These are phyloP conservation scores for Zenarchopterus dispar DNA, from an alignment of 2,797 vertebrate species.

Conservation along the genomic window DNA sequence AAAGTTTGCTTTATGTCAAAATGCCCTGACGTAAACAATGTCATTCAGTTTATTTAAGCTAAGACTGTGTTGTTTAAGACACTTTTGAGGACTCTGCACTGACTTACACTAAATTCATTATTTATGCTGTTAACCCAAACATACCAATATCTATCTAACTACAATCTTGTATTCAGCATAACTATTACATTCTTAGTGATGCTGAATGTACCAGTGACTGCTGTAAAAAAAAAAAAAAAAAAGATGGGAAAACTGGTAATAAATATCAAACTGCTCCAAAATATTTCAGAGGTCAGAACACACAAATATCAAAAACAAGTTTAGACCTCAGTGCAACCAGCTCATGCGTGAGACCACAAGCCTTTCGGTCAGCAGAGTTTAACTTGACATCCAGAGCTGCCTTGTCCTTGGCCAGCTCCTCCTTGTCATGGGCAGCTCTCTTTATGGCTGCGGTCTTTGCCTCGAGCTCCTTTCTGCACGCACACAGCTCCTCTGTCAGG, in stretches of 20 bases:
- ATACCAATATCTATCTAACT: not conserved
- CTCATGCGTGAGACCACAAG: constrained; percentile 78
- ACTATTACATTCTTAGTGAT: too few relatives aligned
- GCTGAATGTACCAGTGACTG: too few relatives aligned
- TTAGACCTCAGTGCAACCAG: constrained; percentile 79
- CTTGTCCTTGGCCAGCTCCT: constrained; percentile 80
- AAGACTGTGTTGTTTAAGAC: constrained; percentile 16
- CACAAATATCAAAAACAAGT: constrained; percentile 53
- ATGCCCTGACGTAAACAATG: constrained; percentile 51
- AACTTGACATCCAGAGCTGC: constrained; percentile 81
- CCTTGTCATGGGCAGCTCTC: constrained; percentile 72
- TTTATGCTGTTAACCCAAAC: constrained; percentile 29
- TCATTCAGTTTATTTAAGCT: constrained; percentile 56
- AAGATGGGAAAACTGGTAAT: not conserved
- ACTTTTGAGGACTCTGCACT: constrained; percentile 4
- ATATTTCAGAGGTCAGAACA: constrained; percentile 28
- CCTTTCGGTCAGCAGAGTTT: constrained; percentile 78
- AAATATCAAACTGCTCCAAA: constrained; percentile 22
- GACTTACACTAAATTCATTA: constrained; percentile 25
- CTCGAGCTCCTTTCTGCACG: constrained; percentile 77
- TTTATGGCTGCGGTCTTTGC: constrained; percentile 73
- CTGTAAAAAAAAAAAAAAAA: too few relatives aligned
- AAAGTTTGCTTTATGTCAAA: constrained; percentile 36
- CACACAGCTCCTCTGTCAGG: constrained; percentile 77
- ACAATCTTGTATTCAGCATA: too few relatives aligned